Evolutionary conservation across 2,888 invertebrate species (phyloP), one percentile per base, ranked within the genome.

Genomic region (Epinotia brunnichana): DNA sequence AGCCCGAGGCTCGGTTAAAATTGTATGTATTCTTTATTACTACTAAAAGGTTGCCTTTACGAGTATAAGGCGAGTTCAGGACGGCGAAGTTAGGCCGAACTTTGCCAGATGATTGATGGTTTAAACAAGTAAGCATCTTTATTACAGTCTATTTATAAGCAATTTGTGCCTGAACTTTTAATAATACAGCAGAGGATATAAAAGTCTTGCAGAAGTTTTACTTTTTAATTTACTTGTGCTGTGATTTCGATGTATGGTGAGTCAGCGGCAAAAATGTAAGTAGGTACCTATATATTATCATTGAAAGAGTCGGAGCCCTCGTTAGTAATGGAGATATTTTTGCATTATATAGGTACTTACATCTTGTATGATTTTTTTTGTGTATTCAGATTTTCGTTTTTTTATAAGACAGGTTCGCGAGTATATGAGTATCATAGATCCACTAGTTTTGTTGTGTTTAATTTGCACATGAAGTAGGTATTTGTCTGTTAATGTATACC

Each of bases 51-150:
- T 63, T 69, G 73, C 57, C 51, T 73, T 73, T 73, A n/a, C n/a
- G n/a, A n/a, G n/a, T n/a, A 69, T 57, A 69, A 53, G 67, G 56
- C 69, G 59, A 69, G 73, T 57, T 69, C 61, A 51, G 57, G 29
- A 57, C 56, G 71, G 56, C 15, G 48, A 68, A 73, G 57, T 73
- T 69, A 51, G 62, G 53, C 54, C 60, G 17, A 62, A 73, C 68
- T 73, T 73, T 41, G 69, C 35, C 21, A 62, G 67, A 73, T 73
- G 73, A 73, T 73, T 69, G 73, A 73, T 73, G 73, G 59, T 73
- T 73, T 73, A 63, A 73, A 73, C 73, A 69, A 73, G 69, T 53
- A 73, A 69, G 69, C 68, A 59, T 73, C 73, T 73, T 73, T 69
- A 73, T 69, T 68, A 72, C 61, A 68, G 56, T 57, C 35, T 57